Evolutionary conservation across 2,113 vertebrate genomes (phyloP).

Genomic region (Echinops telfairi): DNA sequence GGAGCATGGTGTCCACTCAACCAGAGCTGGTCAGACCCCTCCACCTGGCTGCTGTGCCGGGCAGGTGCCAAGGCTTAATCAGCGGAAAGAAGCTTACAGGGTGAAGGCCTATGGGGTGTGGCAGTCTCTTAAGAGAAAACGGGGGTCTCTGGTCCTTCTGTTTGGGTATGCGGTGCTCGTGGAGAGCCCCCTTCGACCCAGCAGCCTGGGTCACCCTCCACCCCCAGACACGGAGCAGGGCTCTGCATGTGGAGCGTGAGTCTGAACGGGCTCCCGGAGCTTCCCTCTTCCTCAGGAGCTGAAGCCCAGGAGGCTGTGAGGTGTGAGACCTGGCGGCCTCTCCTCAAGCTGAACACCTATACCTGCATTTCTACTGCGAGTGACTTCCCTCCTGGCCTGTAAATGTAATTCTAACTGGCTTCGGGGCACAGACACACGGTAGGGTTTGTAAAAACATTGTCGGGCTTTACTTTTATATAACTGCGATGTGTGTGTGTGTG

Average conservation of each 20-base stretch:
- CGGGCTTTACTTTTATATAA: constrained; percentile 54
- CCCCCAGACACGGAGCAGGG: neutral
- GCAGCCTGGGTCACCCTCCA: neutral
- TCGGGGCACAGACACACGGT: constrained; percentile 1
- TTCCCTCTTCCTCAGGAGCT: neutral
- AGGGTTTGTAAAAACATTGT: constrained; percentile 41
- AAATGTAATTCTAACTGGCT: constrained; percentile 27
- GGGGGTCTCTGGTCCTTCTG: neutral
- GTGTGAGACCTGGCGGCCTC: neutral
- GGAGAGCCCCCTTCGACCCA: neutral
- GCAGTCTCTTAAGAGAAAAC: neutral
- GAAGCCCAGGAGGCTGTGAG: neutral
- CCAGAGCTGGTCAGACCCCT: neutral
- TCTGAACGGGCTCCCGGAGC: neutral
- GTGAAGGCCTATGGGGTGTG: neutral
- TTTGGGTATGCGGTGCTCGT: neutral
- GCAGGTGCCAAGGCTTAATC: neutral
- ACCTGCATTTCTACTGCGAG: neutral
- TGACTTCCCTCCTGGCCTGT: constrained; percentile 32
- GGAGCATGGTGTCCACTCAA: neutral
- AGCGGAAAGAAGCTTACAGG: neutral
- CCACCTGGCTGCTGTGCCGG: neutral
- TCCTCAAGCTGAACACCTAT: neutral
- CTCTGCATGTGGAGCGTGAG: neutral
- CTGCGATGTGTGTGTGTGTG: neutral